A percentile compares a stretch with the other conserved stretches of the same genome.
Conservation (phyloP, 2,888 invertebrate species). For the Erpobdella octoculata region DNA sequence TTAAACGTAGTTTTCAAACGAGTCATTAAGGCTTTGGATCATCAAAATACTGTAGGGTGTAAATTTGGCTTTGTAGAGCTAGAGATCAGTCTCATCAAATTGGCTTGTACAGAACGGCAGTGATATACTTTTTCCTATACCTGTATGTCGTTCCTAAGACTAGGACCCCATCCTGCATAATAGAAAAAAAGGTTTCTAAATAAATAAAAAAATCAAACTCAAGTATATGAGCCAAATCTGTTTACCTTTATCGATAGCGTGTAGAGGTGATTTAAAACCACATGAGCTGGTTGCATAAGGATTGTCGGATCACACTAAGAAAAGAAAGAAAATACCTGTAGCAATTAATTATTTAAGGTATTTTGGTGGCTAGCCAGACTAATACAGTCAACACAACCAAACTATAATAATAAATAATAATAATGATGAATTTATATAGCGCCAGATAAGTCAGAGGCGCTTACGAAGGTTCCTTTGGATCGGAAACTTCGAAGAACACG, state of each 20-base stretch:
- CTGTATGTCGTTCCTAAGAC: constrained; percentile 26
- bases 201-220: neutral
- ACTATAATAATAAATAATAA: neutral
- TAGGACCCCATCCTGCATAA: constrained; percentile 29
- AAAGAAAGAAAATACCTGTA: too few relatives aligned
- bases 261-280: constrained; percentile 29
- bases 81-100: constrained; percentile 16
- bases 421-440: too few relatives aligned
- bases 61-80: too few relatives aligned
- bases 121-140: constrained; percentile 28
- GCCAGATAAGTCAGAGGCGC: too few relatives aligned
- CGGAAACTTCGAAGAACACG: too few relatives aligned
- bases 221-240: neutral
- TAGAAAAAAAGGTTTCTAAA: neutral
- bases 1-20: too few relatives aligned
- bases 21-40: too few relatives aligned
- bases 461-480: too few relatives aligned
- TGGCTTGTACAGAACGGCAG: constrained; percentile 28
- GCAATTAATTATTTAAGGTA: too few relatives aligned
- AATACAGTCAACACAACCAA: too few relatives aligned
- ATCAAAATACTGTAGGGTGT: too few relatives aligned
- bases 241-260: constrained; percentile 29
- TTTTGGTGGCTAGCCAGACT: too few relatives aligned
- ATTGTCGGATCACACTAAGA: constrained; percentile 28
- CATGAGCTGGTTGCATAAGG: constrained; percentile 25